These are phyloP conservation scores for Melanotaenia nigrans DNA, from an alignment of 2,797 vertebrate genomes.

Conservation along the genomic window DNA sequence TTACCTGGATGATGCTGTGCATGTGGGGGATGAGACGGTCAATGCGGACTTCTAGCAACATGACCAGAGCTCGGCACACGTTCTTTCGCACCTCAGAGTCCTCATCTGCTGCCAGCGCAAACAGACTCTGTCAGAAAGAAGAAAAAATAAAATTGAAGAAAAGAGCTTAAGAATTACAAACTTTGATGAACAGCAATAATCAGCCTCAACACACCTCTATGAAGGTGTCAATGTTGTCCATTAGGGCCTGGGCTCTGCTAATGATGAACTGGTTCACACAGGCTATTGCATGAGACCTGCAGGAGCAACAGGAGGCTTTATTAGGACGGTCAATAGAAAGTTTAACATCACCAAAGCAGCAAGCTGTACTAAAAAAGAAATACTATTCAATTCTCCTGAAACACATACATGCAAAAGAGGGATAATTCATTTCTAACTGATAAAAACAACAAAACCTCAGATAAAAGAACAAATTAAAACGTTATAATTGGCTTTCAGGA, in stretches of 20 bases:
- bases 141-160: neutral
- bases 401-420: neutral
- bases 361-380: neutral
- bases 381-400: neutral
- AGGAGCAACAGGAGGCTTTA: neutral
- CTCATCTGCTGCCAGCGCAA: constrained; percentile 93
- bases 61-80: constrained; percentile 93
- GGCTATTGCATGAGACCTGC: constrained; percentile 93
- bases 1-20: constrained; percentile 96
- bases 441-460: neutral
- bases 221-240: constrained; percentile 97
- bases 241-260: constrained; percentile 93
- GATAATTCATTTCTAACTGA: neutral
- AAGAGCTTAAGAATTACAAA: neutral
- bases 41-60: constrained; percentile 94
- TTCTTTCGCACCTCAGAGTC: constrained; percentile 95
- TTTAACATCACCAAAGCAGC: neutral
- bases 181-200: neutral
- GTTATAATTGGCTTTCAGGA: neutral
- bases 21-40: constrained; percentile 95
- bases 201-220: constrained; percentile 86
- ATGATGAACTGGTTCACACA: constrained; percentile 98
- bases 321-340: neutral
- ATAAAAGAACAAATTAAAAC: neutral
- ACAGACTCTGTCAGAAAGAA: constrained; percentile 86